These are phyloP conservation scores for Xiphophorus maculatus DNA, from an alignment of 2,113 vertebrate genomes.

Conservation along the genomic window DNA sequence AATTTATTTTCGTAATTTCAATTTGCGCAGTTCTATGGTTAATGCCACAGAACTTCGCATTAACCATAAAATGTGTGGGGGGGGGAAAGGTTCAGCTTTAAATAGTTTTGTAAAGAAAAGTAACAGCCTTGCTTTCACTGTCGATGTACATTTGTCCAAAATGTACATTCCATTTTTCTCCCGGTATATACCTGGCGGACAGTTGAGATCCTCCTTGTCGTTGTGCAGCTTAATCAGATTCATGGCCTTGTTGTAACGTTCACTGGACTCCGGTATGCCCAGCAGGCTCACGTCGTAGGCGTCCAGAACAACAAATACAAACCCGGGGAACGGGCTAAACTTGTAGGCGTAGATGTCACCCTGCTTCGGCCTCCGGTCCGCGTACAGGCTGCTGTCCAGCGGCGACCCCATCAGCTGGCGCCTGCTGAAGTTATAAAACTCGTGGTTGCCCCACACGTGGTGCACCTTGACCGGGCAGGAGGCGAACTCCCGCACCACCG, in stretches of 20 bases:
- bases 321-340: constrained; percentile 83
- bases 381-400: constrained; percentile 79
- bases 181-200: constrained; percentile 83
- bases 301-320: constrained; percentile 89
- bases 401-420: constrained; percentile 72
- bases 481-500: constrained; percentile 79
- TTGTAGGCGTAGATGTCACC: constrained; percentile 84
- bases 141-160: too few species aligned
- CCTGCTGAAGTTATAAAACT: constrained; percentile 94
- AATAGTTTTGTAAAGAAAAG: neutral
- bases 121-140: neutral
- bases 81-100: neutral
- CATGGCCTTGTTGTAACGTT: constrained; percentile 77
- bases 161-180: neutral
- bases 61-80: too few species aligned
- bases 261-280: constrained; percentile 80
- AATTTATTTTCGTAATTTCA: too few species aligned
- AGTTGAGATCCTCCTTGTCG: constrained; percentile 87
- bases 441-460: constrained; percentile 95
- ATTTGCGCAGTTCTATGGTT: too few species aligned
- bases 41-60: too few species aligned
- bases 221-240: constrained; percentile 84
- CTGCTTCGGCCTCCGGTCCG: constrained; percentile 10
- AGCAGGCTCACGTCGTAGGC: constrained; percentile 88
- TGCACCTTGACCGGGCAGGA: constrained; percentile 79